phyloP scores from a whole-genome alignment of 2,113 vertebrate species.

The Penelope pileata region DNA sequence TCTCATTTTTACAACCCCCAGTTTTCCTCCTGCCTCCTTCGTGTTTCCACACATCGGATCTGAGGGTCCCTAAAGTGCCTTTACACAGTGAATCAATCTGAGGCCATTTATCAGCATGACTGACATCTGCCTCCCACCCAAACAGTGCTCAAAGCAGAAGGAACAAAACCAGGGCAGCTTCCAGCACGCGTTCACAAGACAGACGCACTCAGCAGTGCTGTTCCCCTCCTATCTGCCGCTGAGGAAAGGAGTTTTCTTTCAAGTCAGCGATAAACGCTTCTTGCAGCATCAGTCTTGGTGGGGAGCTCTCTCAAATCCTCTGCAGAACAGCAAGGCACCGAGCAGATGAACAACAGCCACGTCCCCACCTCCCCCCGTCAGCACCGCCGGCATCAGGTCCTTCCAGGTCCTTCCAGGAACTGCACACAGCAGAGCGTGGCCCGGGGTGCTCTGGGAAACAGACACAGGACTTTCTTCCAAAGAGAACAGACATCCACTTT shows the following conservation, averaged over 20 bases:
- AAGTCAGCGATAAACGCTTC: neutral
- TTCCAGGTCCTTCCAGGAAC: neutral
- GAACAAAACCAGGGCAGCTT: neutral
- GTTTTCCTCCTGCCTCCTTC: neutral
- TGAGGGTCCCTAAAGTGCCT: neutral
- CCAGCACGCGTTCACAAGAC: neutral
- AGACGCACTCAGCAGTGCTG: neutral
- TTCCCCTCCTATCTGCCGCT: neutral
- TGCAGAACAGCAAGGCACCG: neutral
- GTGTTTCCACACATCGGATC: neutral
- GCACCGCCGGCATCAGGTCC: neutral
- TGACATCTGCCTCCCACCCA: neutral
- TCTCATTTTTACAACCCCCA: neutral
- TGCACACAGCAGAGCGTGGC: rapidly evolving
- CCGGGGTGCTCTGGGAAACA: too few species aligned
- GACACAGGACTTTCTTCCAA: neutral
- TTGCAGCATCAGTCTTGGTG: neutral
- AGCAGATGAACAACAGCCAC: neutral
- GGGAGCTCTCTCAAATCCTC: neutral
- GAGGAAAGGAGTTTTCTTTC: neutral
- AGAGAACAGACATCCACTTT: neutral
- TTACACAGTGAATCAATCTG: neutral
- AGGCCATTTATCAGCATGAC: neutral
- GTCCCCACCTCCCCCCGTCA: neutral
- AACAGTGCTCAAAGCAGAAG: neutral